phyloP scores from a whole-genome alignment of 2,888 invertebrate species.

The Villa cingulata region DNA sequence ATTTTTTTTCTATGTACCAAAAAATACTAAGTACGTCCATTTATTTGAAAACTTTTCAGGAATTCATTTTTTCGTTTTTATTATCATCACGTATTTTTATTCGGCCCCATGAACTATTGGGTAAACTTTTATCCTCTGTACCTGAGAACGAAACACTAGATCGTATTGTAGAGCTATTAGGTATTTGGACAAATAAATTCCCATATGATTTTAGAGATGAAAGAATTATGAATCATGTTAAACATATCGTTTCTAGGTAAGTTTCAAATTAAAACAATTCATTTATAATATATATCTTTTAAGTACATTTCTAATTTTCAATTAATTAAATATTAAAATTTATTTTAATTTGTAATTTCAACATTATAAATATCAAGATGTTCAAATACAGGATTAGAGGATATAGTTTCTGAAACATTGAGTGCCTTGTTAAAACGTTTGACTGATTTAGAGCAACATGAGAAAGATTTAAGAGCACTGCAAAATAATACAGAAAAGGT shows the following conservation, averaged over 20 bases:
- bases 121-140: conserved; percentile 32
- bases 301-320: not conserved
- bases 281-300: not conserved
- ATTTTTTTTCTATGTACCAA: too few relatives aligned
- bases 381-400: conserved; percentile 34
- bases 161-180: conserved; percentile 31
- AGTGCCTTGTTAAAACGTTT: conserved; percentile 38
- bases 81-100: conserved; percentile 35
- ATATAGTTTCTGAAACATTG: conserved; percentile 35
- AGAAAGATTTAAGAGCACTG: conserved; percentile 35
- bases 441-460: conserved; percentile 37
- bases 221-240: conserved; percentile 37
- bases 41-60: conserved; percentile 21
- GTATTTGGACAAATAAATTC: conserved; percentile 35
- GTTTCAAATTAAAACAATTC: too few relatives aligned
- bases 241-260: conserved; percentile 37
- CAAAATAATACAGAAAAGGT: conserved; percentile 31
- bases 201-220: conserved; percentile 37
- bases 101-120: conserved; percentile 34
- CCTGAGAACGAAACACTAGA: conserved; percentile 34
- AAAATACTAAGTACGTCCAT: too few relatives aligned
- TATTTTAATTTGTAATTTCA: too few relatives aligned
- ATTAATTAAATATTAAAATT: too few relatives aligned
- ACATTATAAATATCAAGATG: conserved; percentile 21
- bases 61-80: conserved; percentile 36